These are phyloP conservation scores for Halictus ligatus DNA, from an alignment of 2,888 invertebrate species.

Conservation along the genomic window DNA sequence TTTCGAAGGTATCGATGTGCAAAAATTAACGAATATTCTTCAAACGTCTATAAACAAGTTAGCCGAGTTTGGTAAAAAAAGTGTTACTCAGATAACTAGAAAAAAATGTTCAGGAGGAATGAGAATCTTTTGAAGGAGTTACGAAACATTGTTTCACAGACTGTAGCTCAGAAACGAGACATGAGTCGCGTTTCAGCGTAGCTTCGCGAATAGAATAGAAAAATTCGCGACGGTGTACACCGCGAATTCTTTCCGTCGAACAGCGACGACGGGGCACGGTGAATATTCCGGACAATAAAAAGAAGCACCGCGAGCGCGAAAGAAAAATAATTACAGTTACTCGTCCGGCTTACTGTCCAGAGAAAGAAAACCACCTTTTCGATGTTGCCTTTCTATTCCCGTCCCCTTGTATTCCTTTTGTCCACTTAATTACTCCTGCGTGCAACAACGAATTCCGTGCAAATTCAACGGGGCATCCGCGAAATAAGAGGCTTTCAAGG, in stretches of 20 bases:
- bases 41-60: not conserved
- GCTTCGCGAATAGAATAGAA: not conserved
- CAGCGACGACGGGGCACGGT: constrained; percentile 5
- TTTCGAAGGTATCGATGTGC: no score
- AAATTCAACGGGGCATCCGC: constrained; percentile 46
- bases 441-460: constrained; percentile 43
- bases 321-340: constrained; percentile 28
- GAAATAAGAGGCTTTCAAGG: constrained; percentile 52
- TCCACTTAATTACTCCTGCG: constrained; percentile 50
- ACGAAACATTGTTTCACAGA: not conserved
- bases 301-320: constrained; percentile 3
- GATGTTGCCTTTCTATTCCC: not conserved
- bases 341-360: not conserved
- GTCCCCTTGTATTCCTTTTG: constrained; percentile 24
- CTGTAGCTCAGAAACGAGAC: not conserved
- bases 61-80: not conserved
- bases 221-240: not conserved
- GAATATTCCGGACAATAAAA: constrained; percentile 21
- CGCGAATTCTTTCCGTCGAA: not conserved
- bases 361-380: constrained; percentile 22
- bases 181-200: not conserved
- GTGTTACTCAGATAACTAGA: not conserved
- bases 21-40: not conserved
- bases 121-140: not conserved
- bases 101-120: not conserved